Conservation (phyloP, 2,888 invertebrate species). For the Clepsis dumicolana region DNA sequence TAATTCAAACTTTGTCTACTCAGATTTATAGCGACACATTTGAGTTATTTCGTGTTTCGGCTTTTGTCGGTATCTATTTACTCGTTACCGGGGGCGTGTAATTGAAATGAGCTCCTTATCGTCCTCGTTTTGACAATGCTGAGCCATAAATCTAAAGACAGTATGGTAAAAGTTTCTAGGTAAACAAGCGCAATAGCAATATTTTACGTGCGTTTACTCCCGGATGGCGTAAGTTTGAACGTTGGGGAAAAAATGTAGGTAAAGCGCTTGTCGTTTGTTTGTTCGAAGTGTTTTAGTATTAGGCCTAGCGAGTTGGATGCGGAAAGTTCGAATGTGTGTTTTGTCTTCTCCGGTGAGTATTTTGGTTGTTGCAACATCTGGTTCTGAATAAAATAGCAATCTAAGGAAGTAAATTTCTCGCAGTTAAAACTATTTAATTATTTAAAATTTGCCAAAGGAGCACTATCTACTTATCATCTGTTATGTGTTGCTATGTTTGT, state of each 20-base stretch:
- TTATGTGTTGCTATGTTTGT: no score
- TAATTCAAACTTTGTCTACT: constrained; percentile 48
- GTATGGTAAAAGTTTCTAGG: constrained; percentile 43
- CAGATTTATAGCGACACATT: constrained; percentile 47
- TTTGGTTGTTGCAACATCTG: constrained; percentile 5
- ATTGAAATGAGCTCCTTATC: constrained; percentile 42
- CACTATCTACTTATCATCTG: no score
- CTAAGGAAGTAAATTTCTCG: no score
- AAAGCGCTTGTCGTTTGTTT: constrained; percentile 34
- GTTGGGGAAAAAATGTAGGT: constrained; percentile 38
- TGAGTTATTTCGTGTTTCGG: constrained; percentile 44
- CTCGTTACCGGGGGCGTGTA: constrained; percentile 34
- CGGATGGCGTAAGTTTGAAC: constrained; percentile 32
- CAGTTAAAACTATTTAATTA: no score
- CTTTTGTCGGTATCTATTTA: constrained; percentile 28
- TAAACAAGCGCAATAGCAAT: constrained; percentile 42
- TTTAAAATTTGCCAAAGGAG: no score
- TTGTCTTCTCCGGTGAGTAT: neutral
- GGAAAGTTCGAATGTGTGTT: constrained; percentile 14
- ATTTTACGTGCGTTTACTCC: constrained; percentile 38
- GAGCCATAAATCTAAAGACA: constrained; percentile 28
- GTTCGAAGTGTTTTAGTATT: constrained; percentile 31
- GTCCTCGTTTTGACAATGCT: constrained; percentile 30
- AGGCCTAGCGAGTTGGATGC: constrained; percentile 23
- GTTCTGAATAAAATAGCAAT: no score